A percentile compares a stretch with the other conserved stretches of the same genome.
These are phyloP conservation scores for Holocentrus rufus DNA, from an alignment of 2,797 vertebrate genomes.

Conservation along the genomic window DNA sequence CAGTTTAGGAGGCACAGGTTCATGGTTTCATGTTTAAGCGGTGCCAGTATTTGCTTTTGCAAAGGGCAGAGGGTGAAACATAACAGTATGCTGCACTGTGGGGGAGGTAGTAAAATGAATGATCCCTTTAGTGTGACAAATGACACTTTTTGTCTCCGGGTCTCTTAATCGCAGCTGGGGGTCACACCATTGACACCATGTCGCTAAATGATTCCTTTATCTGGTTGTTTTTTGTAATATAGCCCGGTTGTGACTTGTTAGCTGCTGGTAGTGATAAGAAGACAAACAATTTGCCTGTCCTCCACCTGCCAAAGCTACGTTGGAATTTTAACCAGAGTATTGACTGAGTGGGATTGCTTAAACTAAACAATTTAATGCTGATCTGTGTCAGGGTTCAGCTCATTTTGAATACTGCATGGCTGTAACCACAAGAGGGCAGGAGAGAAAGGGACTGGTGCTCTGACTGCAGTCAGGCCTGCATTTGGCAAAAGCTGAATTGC, in stretches of 20 bases:
- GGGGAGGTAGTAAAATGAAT: background rate
- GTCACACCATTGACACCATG: constrained; percentile 33
- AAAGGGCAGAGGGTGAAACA: background rate
- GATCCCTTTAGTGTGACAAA: constrained; percentile 37
- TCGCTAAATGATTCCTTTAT: constrained; percentile 48
- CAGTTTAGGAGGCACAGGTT: background rate
- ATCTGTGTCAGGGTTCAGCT: background rate
- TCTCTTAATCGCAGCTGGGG: constrained; percentile 30
- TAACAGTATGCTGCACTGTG: constrained; percentile 3
- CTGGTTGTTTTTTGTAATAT: background rate
- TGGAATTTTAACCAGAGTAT: background rate
- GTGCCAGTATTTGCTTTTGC: background rate
- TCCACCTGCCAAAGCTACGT: background rate
- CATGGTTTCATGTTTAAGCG: background rate
- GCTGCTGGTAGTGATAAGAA: background rate
- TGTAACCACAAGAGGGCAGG: constrained; percentile 62
- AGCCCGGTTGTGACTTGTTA: constrained; percentile 1
- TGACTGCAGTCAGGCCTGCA: background rate
- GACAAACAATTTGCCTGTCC: background rate
- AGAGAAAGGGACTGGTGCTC: background rate
- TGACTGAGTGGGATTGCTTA: background rate
- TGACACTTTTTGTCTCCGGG: background rate
- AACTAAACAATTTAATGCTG: background rate
- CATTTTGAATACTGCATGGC: background rate
- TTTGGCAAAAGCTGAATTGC: background rate